phyloP scores from a whole-genome alignment of 2,888 invertebrate species.

The Drosophila cognata region DNA sequence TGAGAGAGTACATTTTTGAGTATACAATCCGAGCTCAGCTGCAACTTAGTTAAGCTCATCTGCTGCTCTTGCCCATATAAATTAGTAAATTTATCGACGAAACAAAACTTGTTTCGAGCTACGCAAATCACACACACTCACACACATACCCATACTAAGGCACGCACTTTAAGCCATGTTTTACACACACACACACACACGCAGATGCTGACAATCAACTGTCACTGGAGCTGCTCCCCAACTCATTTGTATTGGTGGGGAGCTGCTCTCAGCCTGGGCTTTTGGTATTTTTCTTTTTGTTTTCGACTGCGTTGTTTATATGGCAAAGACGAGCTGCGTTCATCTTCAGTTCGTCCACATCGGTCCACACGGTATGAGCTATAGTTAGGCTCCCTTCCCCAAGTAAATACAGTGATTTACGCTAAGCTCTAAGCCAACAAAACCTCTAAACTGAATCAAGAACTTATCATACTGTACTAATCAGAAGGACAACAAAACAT shows the following conservation, averaged over 20 bases:
- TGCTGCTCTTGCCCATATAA: slow-evolving; percentile 74
- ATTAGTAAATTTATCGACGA: slow-evolving; percentile 62
- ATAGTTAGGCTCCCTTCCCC: slow-evolving; percentile 70
- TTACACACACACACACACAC: slow-evolving; percentile 15
- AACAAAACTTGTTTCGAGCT: slow-evolving; percentile 60
- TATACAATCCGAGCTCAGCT: slow-evolving; percentile 56
- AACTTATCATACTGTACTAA: slow-evolving; percentile 41
- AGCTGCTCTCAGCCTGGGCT: slow-evolving; percentile 62
- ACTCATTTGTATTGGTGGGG: slow-evolving; percentile 47
- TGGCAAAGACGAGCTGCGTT: slow-evolving; percentile 84
- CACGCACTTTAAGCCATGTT: slow-evolving; percentile 55
- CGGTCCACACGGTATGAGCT: slow-evolving; percentile 85
- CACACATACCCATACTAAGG: slow-evolving; percentile 23
- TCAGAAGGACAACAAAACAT: slow-evolving; percentile 48
- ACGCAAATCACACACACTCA: slow-evolving; percentile 41
- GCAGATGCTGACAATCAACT: slow-evolving; percentile 45
- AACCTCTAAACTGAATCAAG: slow-evolving; percentile 27
- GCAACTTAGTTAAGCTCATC: slow-evolving; percentile 65
- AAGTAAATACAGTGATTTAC: slow-evolving; percentile 60
- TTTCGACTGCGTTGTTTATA: slow-evolving; percentile 82
- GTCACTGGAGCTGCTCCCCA: slow-evolving; percentile 60
- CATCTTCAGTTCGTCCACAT: slow-evolving; percentile 85
- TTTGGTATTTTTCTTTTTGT: slow-evolving; percentile 41
- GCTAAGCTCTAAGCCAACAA: slow-evolving; percentile 25
- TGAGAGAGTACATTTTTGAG: slow-evolving; percentile 53